These are phyloP conservation scores for Dendrolimus kikuchii DNA, from an alignment of 1,140 invertebrate genomes.

Conservation along the genomic window DNA sequence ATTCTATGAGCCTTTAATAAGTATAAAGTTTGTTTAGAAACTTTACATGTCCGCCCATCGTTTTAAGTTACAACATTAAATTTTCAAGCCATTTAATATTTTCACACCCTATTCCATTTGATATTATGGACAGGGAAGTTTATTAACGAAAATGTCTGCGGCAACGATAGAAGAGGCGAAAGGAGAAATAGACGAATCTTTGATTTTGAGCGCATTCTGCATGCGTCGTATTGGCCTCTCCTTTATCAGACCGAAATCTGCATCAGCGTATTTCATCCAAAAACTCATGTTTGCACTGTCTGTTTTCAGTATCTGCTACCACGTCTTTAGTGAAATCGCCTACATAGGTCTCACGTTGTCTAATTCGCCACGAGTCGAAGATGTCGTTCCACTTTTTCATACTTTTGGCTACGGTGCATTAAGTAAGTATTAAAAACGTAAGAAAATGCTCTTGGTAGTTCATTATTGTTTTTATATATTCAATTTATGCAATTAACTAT, in stretches of 20 bases:
- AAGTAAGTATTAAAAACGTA: conserved; percentile 35
- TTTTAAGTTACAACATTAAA: conserved; percentile 14
- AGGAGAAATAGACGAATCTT: conserved; percentile 44
- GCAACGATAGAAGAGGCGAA: conserved; percentile 31
- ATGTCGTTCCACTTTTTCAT: conserved; percentile 59
- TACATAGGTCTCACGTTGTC: conserved; percentile 48
- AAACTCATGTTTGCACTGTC: conserved; percentile 43
- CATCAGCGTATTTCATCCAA: conserved; percentile 24
- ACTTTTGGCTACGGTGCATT: conserved; percentile 56
- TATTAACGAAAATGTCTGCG: conserved; percentile 30
- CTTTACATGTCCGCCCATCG: conserved; percentile 1
- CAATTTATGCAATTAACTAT: too few relatives aligned
- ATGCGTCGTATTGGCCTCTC: conserved; percentile 51
- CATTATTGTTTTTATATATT: too few relatives aligned
- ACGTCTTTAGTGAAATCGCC: conserved; percentile 57
- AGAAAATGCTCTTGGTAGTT: neutral
- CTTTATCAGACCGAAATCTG: conserved; percentile 29
- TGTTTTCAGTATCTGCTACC: conserved; percentile 44
- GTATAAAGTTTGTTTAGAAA: too few relatives aligned
- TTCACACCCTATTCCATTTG: conserved; percentile 12
- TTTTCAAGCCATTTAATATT: conserved; percentile 16
- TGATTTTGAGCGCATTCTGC: conserved; percentile 38
- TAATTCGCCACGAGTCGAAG: conserved; percentile 51
- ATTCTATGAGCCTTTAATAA: neutral
- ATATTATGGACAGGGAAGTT: conserved; percentile 12